Base-by-base conservation (phyloP, 2,888 invertebrate species). In the Petrolisthes cinctipes region DNA sequence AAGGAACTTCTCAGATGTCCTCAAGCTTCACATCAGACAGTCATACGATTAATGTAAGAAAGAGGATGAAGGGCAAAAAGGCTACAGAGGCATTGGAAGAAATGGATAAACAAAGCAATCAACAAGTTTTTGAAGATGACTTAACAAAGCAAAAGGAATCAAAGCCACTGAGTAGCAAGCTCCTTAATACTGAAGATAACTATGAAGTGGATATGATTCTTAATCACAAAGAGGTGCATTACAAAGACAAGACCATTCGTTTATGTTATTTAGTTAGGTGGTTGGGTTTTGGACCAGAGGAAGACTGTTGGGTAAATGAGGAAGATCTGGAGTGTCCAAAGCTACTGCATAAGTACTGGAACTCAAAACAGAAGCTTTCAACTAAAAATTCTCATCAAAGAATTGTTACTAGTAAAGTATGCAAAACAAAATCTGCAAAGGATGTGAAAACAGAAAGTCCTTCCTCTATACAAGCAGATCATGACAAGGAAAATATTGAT, bases 301-400 rank as follows among this genome's bases (percentile, higher is more conserved):
- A 89, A 4, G 88, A 87, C 53, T 76, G 71, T 11, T 90, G 90
- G 90, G 84, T 90, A 14, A 68, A 88, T 85, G 90, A 90, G 76
- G 71, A 20, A 17, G 85, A 90, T 68, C 68, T 90, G 14, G 37
- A 87, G 5, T 86, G 87, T 73, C 75, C 85, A 9, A 73, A 79
- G 56, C 17, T 86, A 20, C 51, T 90, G 37, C 37, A 86, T 5
- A 57, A 73, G 23, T 90, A 73, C 23, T 89, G 82, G 90, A 75
- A 23, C 14, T 17, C 20, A 78, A 5, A 17, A 23, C 78, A 78
- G 37, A 78, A 78, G 17, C 51, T 6, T 51, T 9, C 51, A 53
- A 7, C 51, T 23, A 37, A 6, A 78, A 37, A 37, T 37, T 37
- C 37, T 37, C 17, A 73, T 7, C 73, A 73, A 73, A 73, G 7